Evolutionary conservation across 2,113 vertebrate genomes (phyloP).

Genomic region (Struthio camelus): DNA sequence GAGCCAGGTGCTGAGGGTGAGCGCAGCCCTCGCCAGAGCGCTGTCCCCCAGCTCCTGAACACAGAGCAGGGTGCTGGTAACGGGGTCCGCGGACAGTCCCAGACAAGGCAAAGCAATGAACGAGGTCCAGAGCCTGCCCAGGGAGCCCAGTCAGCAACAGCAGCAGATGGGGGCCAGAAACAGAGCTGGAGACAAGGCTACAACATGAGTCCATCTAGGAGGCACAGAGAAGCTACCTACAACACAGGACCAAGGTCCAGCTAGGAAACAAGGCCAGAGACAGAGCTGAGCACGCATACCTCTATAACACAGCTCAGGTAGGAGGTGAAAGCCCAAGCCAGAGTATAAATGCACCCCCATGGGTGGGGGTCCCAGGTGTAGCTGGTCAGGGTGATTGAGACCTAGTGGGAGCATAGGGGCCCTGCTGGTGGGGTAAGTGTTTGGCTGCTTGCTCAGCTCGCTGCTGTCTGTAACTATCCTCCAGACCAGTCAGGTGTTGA

Average conservation of each 20-base stretch:
- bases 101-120: neutral
- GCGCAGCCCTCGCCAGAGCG: neutral
- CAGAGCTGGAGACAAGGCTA: neutral
- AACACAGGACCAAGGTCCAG: neutral
- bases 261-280: neutral
- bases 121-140: neutral
- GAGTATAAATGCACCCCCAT: neutral
- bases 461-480: no score
- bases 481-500: no score
- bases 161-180: neutral
- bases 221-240: neutral
- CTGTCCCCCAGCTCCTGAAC: neutral
- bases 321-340: neutral
- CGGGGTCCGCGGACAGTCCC: no score
- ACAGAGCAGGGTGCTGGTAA: neutral
- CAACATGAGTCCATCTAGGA: accelerated
- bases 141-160: neutral
- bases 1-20: neutral
- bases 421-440: neutral
- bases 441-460: no score
- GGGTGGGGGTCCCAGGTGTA: neutral
- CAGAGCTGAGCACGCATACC: accelerated
- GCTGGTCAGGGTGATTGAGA: neutral
- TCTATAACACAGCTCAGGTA: neutral
- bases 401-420: neutral